Conservation (phyloP, 1,140 invertebrate genomes). For the Sesamia nonagrioides region DNA sequence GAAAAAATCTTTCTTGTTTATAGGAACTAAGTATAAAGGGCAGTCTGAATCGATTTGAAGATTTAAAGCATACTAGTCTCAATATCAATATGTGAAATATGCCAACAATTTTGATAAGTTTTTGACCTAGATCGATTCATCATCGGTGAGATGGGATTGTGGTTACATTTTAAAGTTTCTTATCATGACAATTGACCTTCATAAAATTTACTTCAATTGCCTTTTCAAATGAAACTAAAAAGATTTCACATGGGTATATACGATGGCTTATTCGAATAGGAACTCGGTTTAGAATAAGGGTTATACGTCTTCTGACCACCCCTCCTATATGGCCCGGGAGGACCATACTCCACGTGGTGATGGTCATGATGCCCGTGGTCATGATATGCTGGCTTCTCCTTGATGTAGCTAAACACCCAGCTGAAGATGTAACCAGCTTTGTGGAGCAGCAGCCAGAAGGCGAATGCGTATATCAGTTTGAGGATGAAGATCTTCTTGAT, state of each 20-base stretch:
- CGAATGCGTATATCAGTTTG: constrained; percentile 78
- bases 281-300: constrained; percentile 26
- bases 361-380: constrained; percentile 53
- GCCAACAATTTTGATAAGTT: no score
- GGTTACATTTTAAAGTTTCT: no score
- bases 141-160: no score
- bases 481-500: constrained; percentile 81
- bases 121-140: no score
- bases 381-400: constrained; percentile 70
- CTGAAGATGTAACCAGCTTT: constrained; percentile 80
- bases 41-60: no score
- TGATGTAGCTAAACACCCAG: constrained; percentile 78
- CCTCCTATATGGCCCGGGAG: constrained; percentile 61
- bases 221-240: not conserved
- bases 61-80: no score
- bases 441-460: constrained; percentile 79
- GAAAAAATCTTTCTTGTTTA: no score
- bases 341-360: constrained; percentile 56
- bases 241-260: not conserved
- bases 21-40: no score
- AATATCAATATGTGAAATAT: no score
- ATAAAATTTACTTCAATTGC: no score
- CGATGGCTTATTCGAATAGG: not conserved
- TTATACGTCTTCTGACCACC: constrained; percentile 50
- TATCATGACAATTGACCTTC: no score